These are phyloP conservation scores for Chloroclystis v-ata DNA, from an alignment of 2,888 invertebrate genomes.

Conservation along the genomic window DNA sequence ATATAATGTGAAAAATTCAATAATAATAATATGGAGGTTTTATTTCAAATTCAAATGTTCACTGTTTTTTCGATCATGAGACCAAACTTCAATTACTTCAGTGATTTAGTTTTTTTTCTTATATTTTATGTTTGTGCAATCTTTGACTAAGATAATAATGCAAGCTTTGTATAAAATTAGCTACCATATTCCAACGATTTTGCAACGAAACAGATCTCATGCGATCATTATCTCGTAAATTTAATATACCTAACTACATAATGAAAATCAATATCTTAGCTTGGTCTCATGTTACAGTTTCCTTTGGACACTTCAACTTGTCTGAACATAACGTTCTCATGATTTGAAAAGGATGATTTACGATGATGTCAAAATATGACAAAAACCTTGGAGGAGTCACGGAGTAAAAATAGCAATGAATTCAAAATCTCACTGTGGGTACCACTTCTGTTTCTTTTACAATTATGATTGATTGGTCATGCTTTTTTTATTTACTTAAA, in stretches of 20 bases:
- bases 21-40: too few species aligned
- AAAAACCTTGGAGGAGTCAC: constrained; percentile 8
- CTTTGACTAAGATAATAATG: too few species aligned
- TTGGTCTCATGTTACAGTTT: constrained; percentile 10
- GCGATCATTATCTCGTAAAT: constrained; percentile 6
- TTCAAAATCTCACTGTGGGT: not conserved
- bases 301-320: constrained; percentile 5
- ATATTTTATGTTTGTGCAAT: too few species aligned
- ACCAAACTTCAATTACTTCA: too few species aligned
- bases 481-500: too few species aligned
- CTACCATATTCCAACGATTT: too few species aligned
- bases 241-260: not conserved
- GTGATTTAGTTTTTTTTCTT: too few species aligned
- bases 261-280: constrained; percentile 8
- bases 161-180: too few species aligned
- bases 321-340: constrained; percentile 3
- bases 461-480: too few species aligned
- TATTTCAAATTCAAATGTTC: too few species aligned
- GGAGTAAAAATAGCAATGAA: constrained; percentile 13
- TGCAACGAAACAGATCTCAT: not conserved
- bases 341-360: constrained; percentile 8
- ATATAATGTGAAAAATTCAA: too few species aligned
- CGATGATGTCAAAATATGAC: constrained; percentile 3
- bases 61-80: too few species aligned
- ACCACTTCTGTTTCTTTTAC: not conserved